phyloP scores from a whole-genome alignment of 2,797 vertebrate genomes.

The Champsocephalus esox region DNA sequence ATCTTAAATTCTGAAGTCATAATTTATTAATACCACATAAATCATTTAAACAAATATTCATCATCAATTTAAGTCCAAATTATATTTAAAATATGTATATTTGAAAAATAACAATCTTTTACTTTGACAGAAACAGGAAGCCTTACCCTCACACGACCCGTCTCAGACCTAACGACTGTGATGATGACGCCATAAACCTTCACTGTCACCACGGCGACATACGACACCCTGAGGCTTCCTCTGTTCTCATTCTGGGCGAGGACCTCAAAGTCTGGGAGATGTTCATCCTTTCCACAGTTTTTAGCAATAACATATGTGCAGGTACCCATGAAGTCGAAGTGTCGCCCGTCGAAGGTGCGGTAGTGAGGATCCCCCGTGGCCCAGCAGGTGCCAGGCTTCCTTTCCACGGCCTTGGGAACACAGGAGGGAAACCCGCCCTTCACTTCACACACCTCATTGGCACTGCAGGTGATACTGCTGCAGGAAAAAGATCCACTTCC shows the following conservation, averaged over 20 bases:
- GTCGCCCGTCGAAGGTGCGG: slow-evolving; percentile 79
- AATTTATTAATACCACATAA: not conserved
- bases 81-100: not conserved
- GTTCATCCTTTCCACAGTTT: slow-evolving; percentile 64
- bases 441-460: slow-evolving; percentile 33
- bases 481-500: slow-evolving; percentile 58
- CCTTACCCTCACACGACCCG: slow-evolving; percentile 80
- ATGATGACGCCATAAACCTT: slow-evolving; percentile 74
- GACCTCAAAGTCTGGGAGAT: slow-evolving; percentile 80
- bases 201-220: slow-evolving; percentile 71
- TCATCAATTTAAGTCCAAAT: not conserved
- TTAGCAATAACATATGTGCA: slow-evolving; percentile 81
- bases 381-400: slow-evolving; percentile 69
- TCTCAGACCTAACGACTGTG: slow-evolving; percentile 72
- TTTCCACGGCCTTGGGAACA: slow-evolving; percentile 51
- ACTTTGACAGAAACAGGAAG: not conserved
- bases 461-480: slow-evolving; percentile 45
- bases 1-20: not conserved
- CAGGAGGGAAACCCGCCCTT: slow-evolving; percentile 46
- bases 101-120: slow-evolving; percentile 6
- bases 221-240: slow-evolving; percentile 73
- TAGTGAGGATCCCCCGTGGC: slow-evolving; percentile 83
- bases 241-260: slow-evolving; percentile 80
- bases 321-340: slow-evolving; percentile 82
- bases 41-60: not conserved